phyloP scores from a whole-genome alignment of 2,888 invertebrate genomes.

The Escarpia spicata region DNA sequence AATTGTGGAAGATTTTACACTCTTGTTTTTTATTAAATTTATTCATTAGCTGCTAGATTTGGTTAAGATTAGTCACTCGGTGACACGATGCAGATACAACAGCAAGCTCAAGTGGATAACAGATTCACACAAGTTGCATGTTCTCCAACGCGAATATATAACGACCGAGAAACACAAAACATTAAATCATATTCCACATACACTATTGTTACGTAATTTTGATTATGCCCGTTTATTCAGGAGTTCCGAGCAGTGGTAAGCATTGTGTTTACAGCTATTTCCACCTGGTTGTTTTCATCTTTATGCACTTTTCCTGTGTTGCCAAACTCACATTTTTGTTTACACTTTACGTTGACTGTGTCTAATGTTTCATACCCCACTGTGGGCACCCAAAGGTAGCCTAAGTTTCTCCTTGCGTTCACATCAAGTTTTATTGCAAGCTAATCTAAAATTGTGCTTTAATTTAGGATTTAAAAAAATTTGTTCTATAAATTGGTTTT shows the following conservation, averaged over 20 bases:
- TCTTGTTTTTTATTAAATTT: neutral
- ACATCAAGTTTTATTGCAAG: neutral
- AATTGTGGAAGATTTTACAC: neutral
- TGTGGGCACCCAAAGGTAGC: neutral
- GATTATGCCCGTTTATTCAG: constrained; percentile 1
- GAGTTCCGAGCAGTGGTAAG: constrained; percentile 30
- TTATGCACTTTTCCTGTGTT: neutral
- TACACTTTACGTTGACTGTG: neutral
- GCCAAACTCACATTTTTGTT: neutral
- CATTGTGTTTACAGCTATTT: neutral
- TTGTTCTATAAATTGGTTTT: neutral
- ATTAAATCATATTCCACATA: neutral
- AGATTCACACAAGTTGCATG: no score
- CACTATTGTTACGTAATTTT: neutral
- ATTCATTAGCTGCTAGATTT: no score
- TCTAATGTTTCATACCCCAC: neutral
- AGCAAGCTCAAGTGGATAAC: no score
- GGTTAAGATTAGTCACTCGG: no score
- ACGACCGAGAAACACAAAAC: neutral
- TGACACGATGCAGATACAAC: no score
- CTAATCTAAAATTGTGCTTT: neutral
- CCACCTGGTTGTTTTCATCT: neutral
- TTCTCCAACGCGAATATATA: no score
- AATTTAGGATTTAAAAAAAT: neutral
- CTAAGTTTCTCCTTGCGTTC: neutral